A percentile compares a stretch with the other conserved stretches of the same genome.
phyloP scores from a whole-genome alignment of 2,797 vertebrate species.

The Propithecus deckenii region DNA sequence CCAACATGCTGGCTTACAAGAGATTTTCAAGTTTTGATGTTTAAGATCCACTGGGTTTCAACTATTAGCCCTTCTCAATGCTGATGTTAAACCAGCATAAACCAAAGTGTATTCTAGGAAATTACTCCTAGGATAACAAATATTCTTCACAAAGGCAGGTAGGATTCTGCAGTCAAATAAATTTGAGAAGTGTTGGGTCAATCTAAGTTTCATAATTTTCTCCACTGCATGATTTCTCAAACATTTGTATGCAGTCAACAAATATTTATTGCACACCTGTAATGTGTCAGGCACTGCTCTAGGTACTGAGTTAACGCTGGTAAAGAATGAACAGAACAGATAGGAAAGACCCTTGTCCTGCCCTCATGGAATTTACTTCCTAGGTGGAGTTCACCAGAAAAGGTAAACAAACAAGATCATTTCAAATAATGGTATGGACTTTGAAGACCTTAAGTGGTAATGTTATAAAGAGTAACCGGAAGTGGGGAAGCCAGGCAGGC shows the following conservation, averaged over 20 bases:
- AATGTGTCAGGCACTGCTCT: background rate
- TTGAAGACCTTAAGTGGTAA: background rate
- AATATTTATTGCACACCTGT: background rate
- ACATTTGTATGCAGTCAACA: background rate
- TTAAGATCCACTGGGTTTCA: slow-evolving; percentile 12
- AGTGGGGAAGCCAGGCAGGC: background rate
- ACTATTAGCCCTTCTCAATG: background rate
- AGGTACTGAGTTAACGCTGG: background rate
- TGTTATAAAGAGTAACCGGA: background rate
- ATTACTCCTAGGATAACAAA: background rate
- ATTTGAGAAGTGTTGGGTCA: background rate
- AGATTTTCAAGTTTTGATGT: slow-evolving; percentile 38
- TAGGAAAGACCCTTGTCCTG: background rate
- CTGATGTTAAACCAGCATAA: background rate
- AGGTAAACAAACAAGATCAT: background rate
- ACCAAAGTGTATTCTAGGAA: background rate
- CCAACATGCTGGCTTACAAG: background rate
- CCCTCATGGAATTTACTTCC: background rate
- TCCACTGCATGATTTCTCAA: background rate
- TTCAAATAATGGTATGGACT: background rate
- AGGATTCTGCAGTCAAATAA: background rate
- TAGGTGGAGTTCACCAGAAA: background rate
- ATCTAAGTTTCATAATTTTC: slow-evolving; percentile 36
- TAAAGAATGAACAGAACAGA: background rate
- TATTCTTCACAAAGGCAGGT: background rate